Evolutionary conservation across 2,797 vertebrate genomes (phyloP), one percentile per base, ranked within the genome.

Genomic region (Chaunax sp.): DNA sequence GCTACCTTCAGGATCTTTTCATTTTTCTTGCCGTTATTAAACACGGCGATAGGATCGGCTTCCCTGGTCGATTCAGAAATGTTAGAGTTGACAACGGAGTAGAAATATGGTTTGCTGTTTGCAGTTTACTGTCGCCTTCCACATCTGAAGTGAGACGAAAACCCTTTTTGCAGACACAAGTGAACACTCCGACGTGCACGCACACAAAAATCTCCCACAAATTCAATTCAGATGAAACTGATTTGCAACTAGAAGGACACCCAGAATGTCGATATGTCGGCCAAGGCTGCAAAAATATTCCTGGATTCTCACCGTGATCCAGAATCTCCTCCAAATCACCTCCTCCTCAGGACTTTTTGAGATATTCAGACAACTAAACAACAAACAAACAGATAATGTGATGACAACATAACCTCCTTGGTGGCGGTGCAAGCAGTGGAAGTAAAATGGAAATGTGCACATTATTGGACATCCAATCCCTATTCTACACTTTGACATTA

Each of bases 21-120:
- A 93, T 92, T 93, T 91, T 90, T 90, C 65, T 20, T 72, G 77
- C 88, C 61, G 82, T 93, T 93, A 93, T 93, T 92, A 92, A 92
- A 92, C 91, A 89, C 78, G 51, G 81, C 68, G 74, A 85, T 84
- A 85, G 53, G 87, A 85, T 81, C 72, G 78, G 35, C 78, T 67
- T 75, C 71, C 63, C 72, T 71, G 62, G 88, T 86, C 80, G 87
- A 84, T 87, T 89, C 83, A 81, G 79, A 76, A 82, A 83, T 82
- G 82, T 85, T 72, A 49, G 57, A 49, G 53, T 54, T 69, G 80
- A 87, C 87, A 77, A 58, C 65, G 61, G 66, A 35, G 77, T 64
- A 72, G 76, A 87, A 82, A 81, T 70, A 63, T 68, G 60, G 54
- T 55, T 76, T 38, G 18, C 44, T 69, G 75, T 73, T 64, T 52